phyloP scores from a whole-genome alignment of 2,888 invertebrate genomes.

The Ecliptopera silaceata region DNA sequence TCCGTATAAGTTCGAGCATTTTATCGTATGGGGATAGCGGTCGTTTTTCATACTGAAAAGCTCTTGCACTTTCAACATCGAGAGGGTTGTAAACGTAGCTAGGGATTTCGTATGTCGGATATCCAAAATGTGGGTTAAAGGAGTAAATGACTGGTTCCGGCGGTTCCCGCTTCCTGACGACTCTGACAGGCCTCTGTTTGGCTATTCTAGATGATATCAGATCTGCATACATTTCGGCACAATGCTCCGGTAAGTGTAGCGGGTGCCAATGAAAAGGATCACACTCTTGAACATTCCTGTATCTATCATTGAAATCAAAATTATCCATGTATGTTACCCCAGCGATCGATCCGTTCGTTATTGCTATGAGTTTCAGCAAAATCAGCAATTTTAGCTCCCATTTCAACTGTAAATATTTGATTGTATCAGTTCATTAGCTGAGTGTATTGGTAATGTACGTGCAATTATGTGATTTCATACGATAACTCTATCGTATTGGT shows the following conservation, averaged over 20 bases:
- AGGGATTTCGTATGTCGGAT: conserved; percentile 13
- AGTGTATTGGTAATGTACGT: neutral
- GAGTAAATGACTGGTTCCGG: conserved; percentile 12
- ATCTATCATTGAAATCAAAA: conserved; percentile 64
- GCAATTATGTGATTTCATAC: neutral
- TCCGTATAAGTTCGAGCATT: conserved; percentile 54
- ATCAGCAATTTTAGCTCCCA: conserved; percentile 32
- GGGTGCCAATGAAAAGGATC: conserved; percentile 73
- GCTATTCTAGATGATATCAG: conserved; percentile 53
- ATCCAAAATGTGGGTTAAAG: conserved; percentile 9
- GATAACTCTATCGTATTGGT: too few relatives aligned
- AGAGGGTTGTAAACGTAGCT: conserved; percentile 3
- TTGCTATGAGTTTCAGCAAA: conserved; percentile 28
- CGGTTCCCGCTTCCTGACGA: conserved; percentile 41
- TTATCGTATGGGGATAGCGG: conserved; percentile 47
- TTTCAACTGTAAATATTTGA: conserved; percentile 40
- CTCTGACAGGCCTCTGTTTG: conserved; percentile 40
- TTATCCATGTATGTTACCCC: conserved; percentile 71
- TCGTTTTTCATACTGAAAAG: conserved; percentile 3
- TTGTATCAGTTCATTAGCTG: conserved; percentile 2
- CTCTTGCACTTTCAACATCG: neutral
- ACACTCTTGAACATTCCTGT: conserved; percentile 62
- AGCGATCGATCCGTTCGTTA: conserved; percentile 53
- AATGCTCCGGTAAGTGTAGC: conserved; percentile 65
- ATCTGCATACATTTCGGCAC: conserved; percentile 58